phyloP scores from a whole-genome alignment of 2,888 invertebrate species.

The Pheosia gnoma region DNA sequence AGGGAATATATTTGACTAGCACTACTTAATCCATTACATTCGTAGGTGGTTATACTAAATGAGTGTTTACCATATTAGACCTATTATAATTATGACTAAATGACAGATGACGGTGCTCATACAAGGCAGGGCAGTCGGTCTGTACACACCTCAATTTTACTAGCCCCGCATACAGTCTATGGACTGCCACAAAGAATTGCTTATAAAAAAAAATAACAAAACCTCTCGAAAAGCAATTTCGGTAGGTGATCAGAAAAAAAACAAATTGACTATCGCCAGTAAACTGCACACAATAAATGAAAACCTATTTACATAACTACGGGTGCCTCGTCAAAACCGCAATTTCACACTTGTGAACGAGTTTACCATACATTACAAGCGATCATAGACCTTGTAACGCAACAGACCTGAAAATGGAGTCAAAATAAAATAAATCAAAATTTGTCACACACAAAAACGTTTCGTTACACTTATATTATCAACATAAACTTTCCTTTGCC shows the following conservation, averaged over 20 bases:
- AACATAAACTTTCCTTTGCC: constrained; percentile 43
- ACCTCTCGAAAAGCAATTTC: background rate
- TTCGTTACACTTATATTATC: constrained; percentile 45
- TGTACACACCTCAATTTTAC: too few species aligned
- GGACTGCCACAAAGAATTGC: background rate
- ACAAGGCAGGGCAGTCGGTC: too few species aligned
- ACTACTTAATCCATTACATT: too few species aligned
- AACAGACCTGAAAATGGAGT: constrained; percentile 10
- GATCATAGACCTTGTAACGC: constrained; percentile 13
- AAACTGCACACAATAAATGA: background rate
- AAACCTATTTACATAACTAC: background rate
- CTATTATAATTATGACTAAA: too few species aligned
- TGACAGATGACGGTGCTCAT: too few species aligned
- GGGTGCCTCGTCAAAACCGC: constrained; percentile 10
- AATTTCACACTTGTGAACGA: constrained; percentile 32
- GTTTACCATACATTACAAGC: constrained; percentile 10
- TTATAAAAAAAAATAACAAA: background rate
- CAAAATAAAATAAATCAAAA: constrained; percentile 39
- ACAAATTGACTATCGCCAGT: background rate
- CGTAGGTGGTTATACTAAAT: too few species aligned
- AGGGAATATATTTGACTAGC: too few species aligned
- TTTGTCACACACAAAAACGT: constrained; percentile 42
- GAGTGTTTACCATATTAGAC: too few species aligned
- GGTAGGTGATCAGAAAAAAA: background rate
- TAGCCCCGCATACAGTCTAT: too few species aligned